Percentiles rank a stretch among this genome's conserved stretches.
Evolutionary conservation across 1,140 invertebrate genomes (phyloP).

Genomic region (Nasonia giraulti): DNA sequence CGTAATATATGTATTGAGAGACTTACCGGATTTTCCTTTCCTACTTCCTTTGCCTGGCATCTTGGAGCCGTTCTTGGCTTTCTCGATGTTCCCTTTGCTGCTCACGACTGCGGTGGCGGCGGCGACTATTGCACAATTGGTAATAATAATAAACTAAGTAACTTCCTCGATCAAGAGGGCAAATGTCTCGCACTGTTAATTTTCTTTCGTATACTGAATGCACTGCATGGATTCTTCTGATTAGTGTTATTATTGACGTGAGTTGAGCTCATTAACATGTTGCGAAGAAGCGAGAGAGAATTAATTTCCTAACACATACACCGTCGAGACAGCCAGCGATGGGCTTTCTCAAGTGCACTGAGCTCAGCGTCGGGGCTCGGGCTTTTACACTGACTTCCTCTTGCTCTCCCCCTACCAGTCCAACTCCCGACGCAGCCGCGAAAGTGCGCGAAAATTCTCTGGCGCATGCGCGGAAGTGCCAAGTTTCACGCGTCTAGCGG

Average conservation of each 20-base stretch:
- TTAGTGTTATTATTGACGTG: conserved; percentile 55
- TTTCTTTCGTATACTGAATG: conserved; percentile 73
- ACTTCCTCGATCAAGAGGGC: conserved; percentile 72
- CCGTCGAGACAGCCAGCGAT: conserved; percentile 68
- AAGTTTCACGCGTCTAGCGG: not conserved
- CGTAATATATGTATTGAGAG: not conserved
- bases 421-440: not conserved
- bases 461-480: not conserved
- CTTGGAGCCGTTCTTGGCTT: conserved; percentile 43
- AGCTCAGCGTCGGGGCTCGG: not conserved
- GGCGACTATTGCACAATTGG: conserved; percentile 54
- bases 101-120: not conserved
- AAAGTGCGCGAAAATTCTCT: not conserved
- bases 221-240: conserved; percentile 69
- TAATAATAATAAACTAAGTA: conserved; percentile 59
- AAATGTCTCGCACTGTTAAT: conserved; percentile 72
- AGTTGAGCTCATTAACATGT: conserved; percentile 73
- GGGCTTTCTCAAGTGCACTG: conserved; percentile 71
- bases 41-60: conserved; percentile 71
- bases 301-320: conserved; percentile 62
- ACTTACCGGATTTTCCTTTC: conserved; percentile 68
- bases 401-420: not conserved
- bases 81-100: not conserved
- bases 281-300: conserved; percentile 51
- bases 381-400: not conserved